Conservation (phyloP, 2,888 invertebrate genomes). For the Thysanoteuthis rhombus region DNA sequence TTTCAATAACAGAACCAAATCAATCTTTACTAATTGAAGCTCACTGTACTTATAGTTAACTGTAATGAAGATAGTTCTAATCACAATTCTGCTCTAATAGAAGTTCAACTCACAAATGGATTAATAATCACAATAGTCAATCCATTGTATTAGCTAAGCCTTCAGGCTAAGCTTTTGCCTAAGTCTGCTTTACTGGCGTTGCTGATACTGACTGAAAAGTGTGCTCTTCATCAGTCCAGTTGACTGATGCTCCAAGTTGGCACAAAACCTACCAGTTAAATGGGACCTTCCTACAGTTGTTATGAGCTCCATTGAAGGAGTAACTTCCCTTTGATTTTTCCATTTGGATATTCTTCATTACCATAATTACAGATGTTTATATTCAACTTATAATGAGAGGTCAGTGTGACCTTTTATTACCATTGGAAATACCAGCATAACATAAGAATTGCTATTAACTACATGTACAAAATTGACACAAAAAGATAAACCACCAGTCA, state of each 20-base stretch:
- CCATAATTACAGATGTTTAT: neutral
- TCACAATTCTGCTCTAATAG: neutral
- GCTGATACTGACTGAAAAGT: neutral
- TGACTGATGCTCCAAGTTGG: neutral
- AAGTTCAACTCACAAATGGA: neutral
- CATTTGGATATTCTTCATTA: constrained; percentile 12
- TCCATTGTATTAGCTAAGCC: neutral
- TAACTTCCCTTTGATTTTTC: constrained; percentile 1
- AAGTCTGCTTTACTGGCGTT: neutral
- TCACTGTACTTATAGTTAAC: neutral
- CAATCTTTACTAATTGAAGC: neutral
- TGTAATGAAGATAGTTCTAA: neutral
- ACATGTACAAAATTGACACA: neutral
- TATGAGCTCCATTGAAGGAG: neutral
- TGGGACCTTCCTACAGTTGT: neutral
- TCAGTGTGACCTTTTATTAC: neutral
- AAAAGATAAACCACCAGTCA: neutral
- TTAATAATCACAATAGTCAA: neutral
- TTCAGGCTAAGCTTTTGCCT: neutral
- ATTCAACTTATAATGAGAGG: neutral
- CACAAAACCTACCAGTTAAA: neutral
- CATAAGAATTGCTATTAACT: neutral
- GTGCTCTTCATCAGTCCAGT: neutral
- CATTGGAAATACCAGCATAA: neutral
- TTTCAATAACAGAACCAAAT: neutral